Evolutionary conservation across 1,140 invertebrate genomes (phyloP).

Genomic region (Cardiocondyla obscurior): DNA sequence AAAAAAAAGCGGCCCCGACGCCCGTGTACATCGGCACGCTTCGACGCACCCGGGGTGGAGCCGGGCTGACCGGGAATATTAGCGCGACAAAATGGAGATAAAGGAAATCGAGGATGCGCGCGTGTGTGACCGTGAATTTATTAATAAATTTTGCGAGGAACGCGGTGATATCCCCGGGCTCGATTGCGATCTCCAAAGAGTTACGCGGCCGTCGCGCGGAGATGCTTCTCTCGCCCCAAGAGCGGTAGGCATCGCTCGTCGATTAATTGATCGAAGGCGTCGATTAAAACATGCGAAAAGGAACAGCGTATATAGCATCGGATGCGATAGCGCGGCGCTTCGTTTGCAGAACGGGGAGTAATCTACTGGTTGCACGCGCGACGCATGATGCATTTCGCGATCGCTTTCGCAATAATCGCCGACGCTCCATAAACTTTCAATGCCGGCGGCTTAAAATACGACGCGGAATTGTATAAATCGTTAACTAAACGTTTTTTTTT

Average conservation of each 20-base stretch:
- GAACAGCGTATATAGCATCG: slow-evolving; percentile 33
- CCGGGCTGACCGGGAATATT: neutral
- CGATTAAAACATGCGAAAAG: neutral
- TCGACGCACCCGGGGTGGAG: neutral
- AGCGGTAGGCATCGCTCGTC: neutral
- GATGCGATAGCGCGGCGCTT: neutral
- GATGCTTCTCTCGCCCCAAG: neutral
- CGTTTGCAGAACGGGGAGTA: neutral
- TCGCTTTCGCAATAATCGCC: neutral
- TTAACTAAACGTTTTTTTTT: no score
- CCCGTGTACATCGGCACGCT: slow-evolving; percentile 3
- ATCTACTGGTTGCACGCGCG: neutral
- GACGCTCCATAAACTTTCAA: neutral
- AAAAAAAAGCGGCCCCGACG: neutral
- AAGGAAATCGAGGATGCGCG: neutral
- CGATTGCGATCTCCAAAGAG: slow-evolving; percentile 33
- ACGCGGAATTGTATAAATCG: neutral
- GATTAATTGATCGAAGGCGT: slow-evolving; percentile 16
- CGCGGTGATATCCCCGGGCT: neutral
- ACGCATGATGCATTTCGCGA: slow-evolving; percentile 6
- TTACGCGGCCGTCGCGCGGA: neutral
- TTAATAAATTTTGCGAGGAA: slow-evolving; percentile 41
- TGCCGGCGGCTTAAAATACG: neutral
- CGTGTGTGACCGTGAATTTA: slow-evolving; percentile 36
- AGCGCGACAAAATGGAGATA: slow-evolving; percentile 19